These are phyloP conservation scores for Pteronotus mesoamericanus DNA, from an alignment of 2,797 vertebrate species.

Conservation along the genomic window DNA sequence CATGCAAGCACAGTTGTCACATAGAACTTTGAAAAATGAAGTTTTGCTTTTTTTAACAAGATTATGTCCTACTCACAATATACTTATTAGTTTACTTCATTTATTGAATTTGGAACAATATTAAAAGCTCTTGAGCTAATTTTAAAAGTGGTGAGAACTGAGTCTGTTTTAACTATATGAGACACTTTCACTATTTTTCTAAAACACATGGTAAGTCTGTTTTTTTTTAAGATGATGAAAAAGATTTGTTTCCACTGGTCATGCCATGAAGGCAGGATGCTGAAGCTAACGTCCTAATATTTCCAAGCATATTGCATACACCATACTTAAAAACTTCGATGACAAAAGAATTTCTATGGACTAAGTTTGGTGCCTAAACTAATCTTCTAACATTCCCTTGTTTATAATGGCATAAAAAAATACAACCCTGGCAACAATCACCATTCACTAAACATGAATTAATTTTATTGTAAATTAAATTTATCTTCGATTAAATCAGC, in stretches of 20 bases:
- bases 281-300: not conserved
- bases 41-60: constrained; percentile 13
- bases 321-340: not conserved
- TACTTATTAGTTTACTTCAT: not conserved
- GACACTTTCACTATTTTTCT: constrained; percentile 12
- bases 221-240: not conserved
- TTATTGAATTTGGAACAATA: constrained; percentile 24
- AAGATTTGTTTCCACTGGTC: not conserved
- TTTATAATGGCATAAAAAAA: not conserved
- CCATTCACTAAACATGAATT: not conserved
- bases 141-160: not conserved
- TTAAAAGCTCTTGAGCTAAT: constrained; percentile 23
- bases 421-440: not conserved
- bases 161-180: not conserved
- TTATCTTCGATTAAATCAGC: constrained; percentile 17
- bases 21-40: not conserved
- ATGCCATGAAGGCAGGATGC: not conserved
- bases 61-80: not conserved
- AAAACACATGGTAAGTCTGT: not conserved
- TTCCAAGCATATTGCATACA: not conserved
- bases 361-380: not conserved
- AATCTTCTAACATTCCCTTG: not conserved
- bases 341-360: not conserved
- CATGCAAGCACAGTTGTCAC: not conserved
- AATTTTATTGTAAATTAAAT: constrained; percentile 23